Base-by-base conservation (phyloP, 2,888 invertebrate species). In the Amblyjoppa proteus region DNA sequence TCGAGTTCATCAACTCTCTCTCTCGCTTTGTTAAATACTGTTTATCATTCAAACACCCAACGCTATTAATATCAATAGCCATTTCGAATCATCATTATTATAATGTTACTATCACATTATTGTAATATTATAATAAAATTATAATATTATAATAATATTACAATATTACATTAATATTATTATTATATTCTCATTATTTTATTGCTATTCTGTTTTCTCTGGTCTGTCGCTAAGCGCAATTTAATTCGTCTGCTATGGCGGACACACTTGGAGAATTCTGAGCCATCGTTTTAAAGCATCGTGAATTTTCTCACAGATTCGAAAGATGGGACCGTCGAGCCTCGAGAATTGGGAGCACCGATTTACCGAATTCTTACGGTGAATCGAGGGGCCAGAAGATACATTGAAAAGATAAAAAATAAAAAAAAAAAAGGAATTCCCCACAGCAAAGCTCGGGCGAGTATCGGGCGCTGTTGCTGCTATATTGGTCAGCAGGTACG, bases 301-400 rank as follows among this genome's bases (percentile, higher is more conserved):
- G n/a, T 53, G 41, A 13, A 41, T 70, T 77, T 77, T 58, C 28
- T 58, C 28, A 25, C 77, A 77, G 82, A 70, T 81, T 70, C 66
- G 68, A 9, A 69, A 41, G 7, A 74, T 74, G 74, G 74, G 49
- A 75, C 45, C 61, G 16, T 58, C 69, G 58, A 7, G 56, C 34
- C 70, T 13, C 34, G 49, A 49, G 38, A 16, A 71, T 71, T 61
- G 64, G 71, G 61, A 71, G 64, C 79, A 41, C 28, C 71, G 71
- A 61, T 41, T 70, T 45, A 51, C 28, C 64, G 71, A 80, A 73
- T 80, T 66, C 53, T 73, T 64, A 73, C 73, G 73, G 53, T 73
- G 71, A 80, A 64, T 51, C 68, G 64, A 71, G 45, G 45, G 7
- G 25, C 2, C 51, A 31, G 13, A 75, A 61, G 16, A 64, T 61